Conservation (phyloP, 2,888 invertebrate species). For the Phyto melanocephala region DNA sequence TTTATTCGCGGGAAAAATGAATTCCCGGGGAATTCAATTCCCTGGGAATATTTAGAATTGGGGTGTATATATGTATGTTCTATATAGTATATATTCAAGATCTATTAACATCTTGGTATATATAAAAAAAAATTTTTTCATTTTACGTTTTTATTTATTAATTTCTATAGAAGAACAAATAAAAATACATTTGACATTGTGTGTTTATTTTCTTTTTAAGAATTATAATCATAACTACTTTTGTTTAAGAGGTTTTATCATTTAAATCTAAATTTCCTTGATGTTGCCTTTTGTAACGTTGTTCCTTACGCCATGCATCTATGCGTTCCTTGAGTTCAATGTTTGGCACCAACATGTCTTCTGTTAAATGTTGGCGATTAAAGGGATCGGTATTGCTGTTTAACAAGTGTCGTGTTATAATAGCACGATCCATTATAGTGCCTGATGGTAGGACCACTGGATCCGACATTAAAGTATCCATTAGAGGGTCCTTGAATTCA, state of each 20-base stretch:
- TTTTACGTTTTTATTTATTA: conserved; percentile 43
- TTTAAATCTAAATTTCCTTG: conserved; percentile 69
- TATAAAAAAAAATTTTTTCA: too few species aligned
- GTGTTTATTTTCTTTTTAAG: conserved; percentile 30
- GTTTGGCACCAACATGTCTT: conserved; percentile 94
- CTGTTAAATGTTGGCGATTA: conserved; percentile 95
- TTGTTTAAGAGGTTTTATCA: conserved; percentile 76
- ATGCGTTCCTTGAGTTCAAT: conserved; percentile 92
- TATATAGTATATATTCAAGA: too few species aligned
- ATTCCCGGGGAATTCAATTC: too few species aligned
- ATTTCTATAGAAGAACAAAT: conserved; percentile 34
- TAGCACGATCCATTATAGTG: conserved; percentile 94
- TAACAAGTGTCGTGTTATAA: conserved; percentile 94
- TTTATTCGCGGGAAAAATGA: too few species aligned
- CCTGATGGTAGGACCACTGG: conserved; percentile 96
- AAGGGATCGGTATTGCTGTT: conserved; percentile 99
- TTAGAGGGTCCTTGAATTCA: conserved; percentile 96
- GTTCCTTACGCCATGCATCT: conserved; percentile 91
- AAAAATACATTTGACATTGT: conserved; percentile 34
- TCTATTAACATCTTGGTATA: too few species aligned
- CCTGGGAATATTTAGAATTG: too few species aligned
- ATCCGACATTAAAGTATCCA: conserved; percentile 98
- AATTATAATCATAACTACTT: conserved; percentile 26
- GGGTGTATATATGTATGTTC: conserved; percentile 5
- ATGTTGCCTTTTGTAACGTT: conserved; percentile 78